A percentile compares a stretch with the other conserved stretches of the same genome.
Evolutionary conservation across 2,797 vertebrate genomes (phyloP).

Genomic region (Scomberomorus guttatus): DNA sequence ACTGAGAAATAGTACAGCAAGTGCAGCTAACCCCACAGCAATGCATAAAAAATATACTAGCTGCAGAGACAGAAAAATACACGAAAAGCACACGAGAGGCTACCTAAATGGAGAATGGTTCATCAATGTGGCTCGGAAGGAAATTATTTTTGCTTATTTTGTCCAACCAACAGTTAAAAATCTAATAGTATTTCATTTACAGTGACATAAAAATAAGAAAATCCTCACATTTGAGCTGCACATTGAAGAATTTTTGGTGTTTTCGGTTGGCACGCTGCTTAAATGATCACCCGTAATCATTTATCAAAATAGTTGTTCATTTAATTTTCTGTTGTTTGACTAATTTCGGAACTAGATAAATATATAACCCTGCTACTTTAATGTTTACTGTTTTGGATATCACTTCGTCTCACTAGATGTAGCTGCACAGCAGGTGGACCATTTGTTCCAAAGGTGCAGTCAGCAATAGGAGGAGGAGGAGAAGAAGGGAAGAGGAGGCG

Average conservation of each 20-base stretch:
- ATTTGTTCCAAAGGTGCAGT: constrained; percentile 43
- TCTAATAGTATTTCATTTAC: not conserved
- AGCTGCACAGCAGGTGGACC: constrained; percentile 43
- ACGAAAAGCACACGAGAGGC: not conserved
- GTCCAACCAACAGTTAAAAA: not conserved
- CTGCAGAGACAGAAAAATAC: constrained; percentile 3
- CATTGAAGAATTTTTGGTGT: not conserved
- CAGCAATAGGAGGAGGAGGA: constrained; percentile 14
- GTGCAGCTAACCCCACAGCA: constrained; percentile 9
- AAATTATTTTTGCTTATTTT: too few species aligned
- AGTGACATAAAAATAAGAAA: not conserved
- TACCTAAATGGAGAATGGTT: not conserved
- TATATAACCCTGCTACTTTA: constrained; percentile 4
- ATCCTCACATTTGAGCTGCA: not conserved
- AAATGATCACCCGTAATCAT: not conserved
- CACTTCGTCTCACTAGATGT: constrained; percentile 24
- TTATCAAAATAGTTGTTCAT: too few species aligned
- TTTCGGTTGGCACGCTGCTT: not conserved
- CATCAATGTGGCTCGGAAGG: not conserved
- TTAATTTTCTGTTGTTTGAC: too few species aligned
- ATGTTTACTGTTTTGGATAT: constrained; percentile 43
- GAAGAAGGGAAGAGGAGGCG: constrained; percentile 30
- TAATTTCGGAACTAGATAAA: not conserved
- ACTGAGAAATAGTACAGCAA: constrained; percentile 30
- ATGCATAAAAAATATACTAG: constrained; percentile 10